Conservation (phyloP, 2,113 vertebrate species). For the Cygnus buccinator region DNA sequence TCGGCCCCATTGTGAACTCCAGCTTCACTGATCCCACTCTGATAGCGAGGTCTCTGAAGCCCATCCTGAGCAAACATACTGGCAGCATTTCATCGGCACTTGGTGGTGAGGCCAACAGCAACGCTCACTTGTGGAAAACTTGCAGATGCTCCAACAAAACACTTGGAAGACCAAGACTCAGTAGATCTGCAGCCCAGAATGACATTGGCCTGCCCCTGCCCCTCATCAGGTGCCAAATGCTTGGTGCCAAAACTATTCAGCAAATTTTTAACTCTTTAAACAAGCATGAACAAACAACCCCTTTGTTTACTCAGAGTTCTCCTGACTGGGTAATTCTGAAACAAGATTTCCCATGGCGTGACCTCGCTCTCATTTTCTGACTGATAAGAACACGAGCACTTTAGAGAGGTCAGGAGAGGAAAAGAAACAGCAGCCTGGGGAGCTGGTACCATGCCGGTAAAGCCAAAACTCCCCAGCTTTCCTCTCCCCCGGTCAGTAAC, state of each 20-base stretch:
- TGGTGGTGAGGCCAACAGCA: rapidly evolving
- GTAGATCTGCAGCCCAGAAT: neutral
- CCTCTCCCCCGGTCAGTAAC: neutral
- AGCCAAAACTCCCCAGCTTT: neutral
- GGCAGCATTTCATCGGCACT: neutral
- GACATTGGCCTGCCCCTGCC: neutral
- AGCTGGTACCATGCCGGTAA: neutral
- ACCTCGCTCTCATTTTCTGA: neutral
- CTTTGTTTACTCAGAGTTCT: neutral
- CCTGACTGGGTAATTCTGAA: neutral
- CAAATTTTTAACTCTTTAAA: neutral
- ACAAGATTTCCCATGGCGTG: neutral
- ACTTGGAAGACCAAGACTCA: neutral
- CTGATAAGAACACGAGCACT: neutral
- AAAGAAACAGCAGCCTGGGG: neutral
- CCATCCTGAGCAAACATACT: neutral
- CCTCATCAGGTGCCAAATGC: neutral
- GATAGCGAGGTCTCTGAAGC: neutral
- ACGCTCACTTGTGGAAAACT: neutral
- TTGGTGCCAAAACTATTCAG: neutral
- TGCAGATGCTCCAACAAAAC: neutral
- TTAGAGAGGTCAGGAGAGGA: neutral
- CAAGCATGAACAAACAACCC: neutral
- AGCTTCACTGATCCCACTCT: neutral
- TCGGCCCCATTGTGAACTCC: neutral